These are phyloP conservation scores for Gerosis bhagava DNA, from an alignment of 2,888 invertebrate species.

Conservation along the genomic window DNA sequence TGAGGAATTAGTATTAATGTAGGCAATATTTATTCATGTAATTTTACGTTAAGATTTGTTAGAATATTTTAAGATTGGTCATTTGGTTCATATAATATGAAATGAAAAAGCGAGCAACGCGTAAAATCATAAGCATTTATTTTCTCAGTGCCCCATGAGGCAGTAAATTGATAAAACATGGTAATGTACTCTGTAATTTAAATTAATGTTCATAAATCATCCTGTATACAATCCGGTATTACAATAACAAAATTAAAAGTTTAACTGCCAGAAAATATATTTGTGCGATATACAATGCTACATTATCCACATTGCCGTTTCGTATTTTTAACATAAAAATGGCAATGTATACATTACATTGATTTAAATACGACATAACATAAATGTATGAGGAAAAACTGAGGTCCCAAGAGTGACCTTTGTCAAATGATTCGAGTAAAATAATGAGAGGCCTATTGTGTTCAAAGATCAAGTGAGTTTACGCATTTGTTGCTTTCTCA, in stretches of 20 bases:
- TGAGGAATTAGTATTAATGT: too few relatives aligned
- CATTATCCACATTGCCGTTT: not conserved
- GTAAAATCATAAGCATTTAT: not conserved
- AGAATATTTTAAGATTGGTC: too few relatives aligned
- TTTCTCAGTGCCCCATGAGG: conserved; percentile 2
- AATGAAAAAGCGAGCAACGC: not conserved
- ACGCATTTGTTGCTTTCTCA: conserved; percentile 8
- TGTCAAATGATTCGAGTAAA: conserved; percentile 33
- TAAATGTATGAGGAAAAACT: not conserved
- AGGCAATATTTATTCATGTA: too few relatives aligned
- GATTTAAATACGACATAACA: not conserved
- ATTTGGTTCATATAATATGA: too few relatives aligned
- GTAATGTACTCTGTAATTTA: conserved; percentile 31
- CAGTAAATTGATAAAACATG: conserved; percentile 15
- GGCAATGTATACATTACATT: not conserved
- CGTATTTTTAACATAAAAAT: not conserved
- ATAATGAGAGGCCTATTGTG: conserved; percentile 33
- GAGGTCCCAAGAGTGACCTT: conserved; percentile 28
- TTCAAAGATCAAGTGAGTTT: conserved; percentile 22
- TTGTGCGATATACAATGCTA: conserved; percentile 6
- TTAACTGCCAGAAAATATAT: not conserved
- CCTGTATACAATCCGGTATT: conserved; percentile 10
- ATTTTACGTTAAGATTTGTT: too few relatives aligned
- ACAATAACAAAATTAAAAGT: not conserved
- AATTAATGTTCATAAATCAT: conserved; percentile 31